A percentile compares a stretch with the other conserved stretches of the same genome.
Evolutionary conservation across 2,888 invertebrate genomes (phyloP).

Genomic region (Schizaphis graminum): DNA sequence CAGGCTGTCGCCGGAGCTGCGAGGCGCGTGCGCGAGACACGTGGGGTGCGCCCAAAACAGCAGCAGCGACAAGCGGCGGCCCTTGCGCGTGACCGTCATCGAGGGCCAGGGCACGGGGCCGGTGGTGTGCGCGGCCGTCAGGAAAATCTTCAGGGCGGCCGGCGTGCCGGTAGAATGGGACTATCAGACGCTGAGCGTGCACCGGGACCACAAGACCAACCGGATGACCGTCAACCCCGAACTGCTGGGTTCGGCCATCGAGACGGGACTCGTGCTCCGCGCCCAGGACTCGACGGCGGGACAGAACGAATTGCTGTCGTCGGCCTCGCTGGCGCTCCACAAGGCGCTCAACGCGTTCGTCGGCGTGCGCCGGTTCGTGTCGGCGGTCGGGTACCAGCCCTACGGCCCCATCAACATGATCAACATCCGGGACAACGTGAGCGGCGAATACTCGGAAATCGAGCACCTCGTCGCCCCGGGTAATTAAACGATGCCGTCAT

Average conservation of each 20-base stretch:
- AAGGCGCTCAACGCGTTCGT: conserved; percentile 18
- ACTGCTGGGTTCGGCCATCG: not conserved
- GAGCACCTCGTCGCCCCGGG: conserved; percentile 33
- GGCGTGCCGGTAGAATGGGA: conserved; percentile 3
- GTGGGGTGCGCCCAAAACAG: not conserved
- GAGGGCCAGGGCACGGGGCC: conserved; percentile 25
- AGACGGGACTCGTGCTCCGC: conserved; percentile 7
- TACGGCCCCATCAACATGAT: conserved; percentile 1
- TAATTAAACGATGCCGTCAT: not conserved
- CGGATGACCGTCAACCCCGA: not conserved
- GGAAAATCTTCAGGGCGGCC: not conserved
- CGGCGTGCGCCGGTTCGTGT: not conserved
- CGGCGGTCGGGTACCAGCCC: not conserved
- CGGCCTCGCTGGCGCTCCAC: not conserved
- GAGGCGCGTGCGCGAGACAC: not conserved
- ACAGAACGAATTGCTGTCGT: not conserved
- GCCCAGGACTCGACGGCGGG: not conserved
- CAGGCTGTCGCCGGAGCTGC: not conserved
- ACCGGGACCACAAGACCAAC: not conserved
- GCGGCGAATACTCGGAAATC: conserved; percentile 45
- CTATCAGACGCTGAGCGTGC: not conserved
- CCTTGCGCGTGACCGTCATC: not conserved
- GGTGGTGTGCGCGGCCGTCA: not conserved
- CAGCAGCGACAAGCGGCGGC: not conserved
- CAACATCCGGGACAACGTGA: conserved; percentile 47